Evolutionary conservation across 35 echinoderm and acorn worm genomes (phyloP).

Genomic region (Holothuria glaberrima): DNA sequence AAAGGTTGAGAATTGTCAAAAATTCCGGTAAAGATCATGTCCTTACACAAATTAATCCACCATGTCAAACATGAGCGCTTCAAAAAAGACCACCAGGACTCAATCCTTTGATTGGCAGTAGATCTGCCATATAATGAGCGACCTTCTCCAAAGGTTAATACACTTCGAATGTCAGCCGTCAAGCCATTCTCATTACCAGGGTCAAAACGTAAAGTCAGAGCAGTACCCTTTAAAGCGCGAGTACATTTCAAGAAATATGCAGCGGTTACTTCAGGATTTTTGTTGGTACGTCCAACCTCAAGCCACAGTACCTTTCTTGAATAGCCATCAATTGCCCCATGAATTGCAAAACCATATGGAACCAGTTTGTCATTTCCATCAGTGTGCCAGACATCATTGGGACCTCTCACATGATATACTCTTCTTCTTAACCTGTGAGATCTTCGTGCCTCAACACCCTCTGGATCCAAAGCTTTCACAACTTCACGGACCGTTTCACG

Average conservation of each 20-base stretch:
- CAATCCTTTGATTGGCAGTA: slow-evolving; percentile 65
- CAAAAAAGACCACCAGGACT: slow-evolving; percentile 65
- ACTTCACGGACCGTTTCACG: no score
- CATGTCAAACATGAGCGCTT: neutral
- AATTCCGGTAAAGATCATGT: slow-evolving; percentile 43
- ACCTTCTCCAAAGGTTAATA: slow-evolving; percentile 6
- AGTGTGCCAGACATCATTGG: slow-evolving; percentile 59
- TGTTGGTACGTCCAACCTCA: slow-evolving; percentile 59
- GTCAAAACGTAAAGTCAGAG: no score
- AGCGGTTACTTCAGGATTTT: slow-evolving; percentile 57
- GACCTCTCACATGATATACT: no score
- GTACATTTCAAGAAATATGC: slow-evolving; percentile 50
- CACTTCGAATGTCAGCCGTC: no score
- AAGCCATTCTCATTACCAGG: no score
- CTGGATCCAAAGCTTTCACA: no score
- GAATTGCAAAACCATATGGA: slow-evolving; percentile 67
- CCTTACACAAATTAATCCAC: slow-evolving; percentile 70
- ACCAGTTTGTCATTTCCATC: slow-evolving; percentile 75
- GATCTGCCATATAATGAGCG: slow-evolving; percentile 50
- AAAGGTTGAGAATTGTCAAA: slow-evolving; percentile 43
- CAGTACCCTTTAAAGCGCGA: slow-evolving; percentile 9
- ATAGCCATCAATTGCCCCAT: slow-evolving; percentile 72
- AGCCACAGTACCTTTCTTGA: slow-evolving; percentile 71
- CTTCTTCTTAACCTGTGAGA: no score
- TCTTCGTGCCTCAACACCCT: no score